Evolutionary conservation across 2,113 vertebrate genomes (phyloP).

Genomic region (Cavia aperea): DNA sequence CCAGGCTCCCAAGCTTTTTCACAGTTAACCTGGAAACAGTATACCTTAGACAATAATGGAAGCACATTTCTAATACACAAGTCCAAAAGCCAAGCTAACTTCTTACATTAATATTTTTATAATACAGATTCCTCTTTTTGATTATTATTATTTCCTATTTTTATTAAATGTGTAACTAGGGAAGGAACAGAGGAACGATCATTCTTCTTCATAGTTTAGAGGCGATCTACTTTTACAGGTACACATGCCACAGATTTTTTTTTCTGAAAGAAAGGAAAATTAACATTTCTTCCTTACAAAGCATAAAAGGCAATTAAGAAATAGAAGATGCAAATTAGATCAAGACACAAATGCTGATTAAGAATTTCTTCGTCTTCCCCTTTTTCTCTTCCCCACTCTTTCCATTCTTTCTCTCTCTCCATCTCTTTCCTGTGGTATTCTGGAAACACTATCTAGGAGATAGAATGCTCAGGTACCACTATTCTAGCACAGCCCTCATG

Average conservation of each 20-base stretch:
- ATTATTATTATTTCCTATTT: background rate
- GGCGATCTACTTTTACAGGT: background rate
- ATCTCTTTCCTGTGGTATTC: background rate
- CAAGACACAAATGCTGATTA: background rate
- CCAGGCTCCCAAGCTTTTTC: constrained; percentile 8
- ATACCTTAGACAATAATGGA: background rate
- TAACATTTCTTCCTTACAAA: constrained; percentile 16
- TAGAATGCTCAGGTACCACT: background rate
- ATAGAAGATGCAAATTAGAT: background rate
- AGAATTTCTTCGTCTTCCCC: background rate
- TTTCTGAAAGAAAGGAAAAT: background rate
- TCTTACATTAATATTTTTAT: background rate
- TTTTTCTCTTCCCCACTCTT: background rate
- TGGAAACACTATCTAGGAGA: background rate
- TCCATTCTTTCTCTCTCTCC: background rate
- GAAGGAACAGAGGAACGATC: background rate
- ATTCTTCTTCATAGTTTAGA: background rate
- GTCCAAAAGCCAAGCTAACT: background rate
- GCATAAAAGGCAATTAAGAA: background rate
- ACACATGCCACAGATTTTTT: background rate
- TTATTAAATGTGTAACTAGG: background rate
- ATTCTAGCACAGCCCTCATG: background rate
- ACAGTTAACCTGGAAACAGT: constrained; percentile 3
- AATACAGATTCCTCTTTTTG: background rate
- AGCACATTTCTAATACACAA: background rate